Evolutionary conservation across 2,888 invertebrate genomes (phyloP).

Genomic region (Trichogramma dendrolimi): DNA sequence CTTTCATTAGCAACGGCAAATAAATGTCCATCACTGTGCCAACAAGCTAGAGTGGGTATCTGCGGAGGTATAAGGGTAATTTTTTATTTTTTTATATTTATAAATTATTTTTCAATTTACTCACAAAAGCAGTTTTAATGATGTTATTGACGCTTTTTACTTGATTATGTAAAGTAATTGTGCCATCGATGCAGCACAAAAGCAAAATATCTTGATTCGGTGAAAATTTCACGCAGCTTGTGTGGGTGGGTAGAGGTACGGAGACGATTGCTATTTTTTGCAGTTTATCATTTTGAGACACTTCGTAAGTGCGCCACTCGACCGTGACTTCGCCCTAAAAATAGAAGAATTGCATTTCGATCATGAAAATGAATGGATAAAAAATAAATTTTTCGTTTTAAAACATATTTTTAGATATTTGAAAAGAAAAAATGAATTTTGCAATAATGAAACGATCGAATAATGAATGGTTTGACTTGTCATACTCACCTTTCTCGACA

Average conservation of each 20-base stretch:
- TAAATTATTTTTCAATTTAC: slow-evolving; percentile 40
- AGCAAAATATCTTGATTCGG: slow-evolving; percentile 72
- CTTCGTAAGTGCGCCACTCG: slow-evolving; percentile 64
- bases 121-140: slow-evolving; percentile 76
- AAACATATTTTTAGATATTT: slow-evolving; percentile 1
- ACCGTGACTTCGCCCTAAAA: slow-evolving; percentile 64
- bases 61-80: slow-evolving; percentile 39
- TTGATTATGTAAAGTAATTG: slow-evolving; percentile 75
- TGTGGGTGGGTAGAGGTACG: slow-evolving; percentile 67
- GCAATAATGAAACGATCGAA: neutral
- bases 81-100: neutral
- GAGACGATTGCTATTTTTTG: slow-evolving; percentile 65
- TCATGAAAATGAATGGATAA: neutral
- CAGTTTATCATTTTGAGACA: slow-evolving; percentile 58
- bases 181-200: slow-evolving; percentile 80
- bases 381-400: slow-evolving; percentile 2
- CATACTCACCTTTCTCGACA: slow-evolving; percentile 60
- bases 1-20: slow-evolving; percentile 67
- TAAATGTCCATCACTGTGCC: slow-evolving; percentile 70
- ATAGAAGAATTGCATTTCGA: slow-evolving; percentile 28
- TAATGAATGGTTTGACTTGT: slow-evolving; percentile 3
- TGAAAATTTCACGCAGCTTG: slow-evolving; percentile 62
- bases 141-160: slow-evolving; percentile 70
- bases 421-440: slow-evolving; percentile 9
- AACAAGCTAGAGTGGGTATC: slow-evolving; percentile 65